Percentiles rank a stretch among this genome's conserved stretches.
These are phyloP conservation scores for Rhizoglyphus robini DNA, from an alignment of 1,140 invertebrate genomes.

Conservation along the genomic window DNA sequence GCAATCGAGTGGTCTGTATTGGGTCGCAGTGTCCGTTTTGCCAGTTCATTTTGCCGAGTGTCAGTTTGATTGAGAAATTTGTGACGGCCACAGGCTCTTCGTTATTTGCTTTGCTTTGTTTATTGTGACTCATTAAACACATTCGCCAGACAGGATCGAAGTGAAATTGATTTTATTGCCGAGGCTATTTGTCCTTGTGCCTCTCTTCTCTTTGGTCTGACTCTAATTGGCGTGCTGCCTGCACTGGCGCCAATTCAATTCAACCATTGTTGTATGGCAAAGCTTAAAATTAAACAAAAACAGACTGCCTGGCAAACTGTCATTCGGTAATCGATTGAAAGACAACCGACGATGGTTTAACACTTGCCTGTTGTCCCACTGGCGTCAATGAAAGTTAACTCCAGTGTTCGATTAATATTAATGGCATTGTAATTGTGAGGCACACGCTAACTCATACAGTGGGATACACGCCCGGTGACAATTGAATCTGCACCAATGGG, in stretches of 20 bases:
- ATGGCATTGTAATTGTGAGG: conserved; percentile 3
- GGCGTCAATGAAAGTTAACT: conserved; percentile 1
- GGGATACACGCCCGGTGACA: neutral
- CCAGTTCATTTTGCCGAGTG: too few relatives aligned
- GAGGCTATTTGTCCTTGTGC: neutral
- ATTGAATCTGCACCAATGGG: neutral
- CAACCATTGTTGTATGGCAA: neutral
- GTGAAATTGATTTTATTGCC: neutral
- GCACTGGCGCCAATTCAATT: neutral
- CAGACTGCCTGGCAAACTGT: neutral
- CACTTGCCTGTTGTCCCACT: neutral
- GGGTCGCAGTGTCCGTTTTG: too few relatives aligned
- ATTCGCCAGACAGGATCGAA: neutral
- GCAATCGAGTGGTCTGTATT: neutral
- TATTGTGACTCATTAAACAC: conserved; percentile 9
- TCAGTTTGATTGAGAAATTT: neutral
- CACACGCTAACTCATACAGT: neutral
- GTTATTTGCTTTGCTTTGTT: neutral
- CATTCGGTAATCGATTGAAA: conserved; percentile 8
- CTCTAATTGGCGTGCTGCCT: neutral
- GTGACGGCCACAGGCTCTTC: neutral
- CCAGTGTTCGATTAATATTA: conserved; percentile 2
- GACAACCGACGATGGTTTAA: conserved; percentile 3
- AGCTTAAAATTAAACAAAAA: neutral
- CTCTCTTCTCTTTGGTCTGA: neutral